These are phyloP conservation scores for Limosa lapponica DNA, from an alignment of 2,797 vertebrate species.

Conservation along the genomic window DNA sequence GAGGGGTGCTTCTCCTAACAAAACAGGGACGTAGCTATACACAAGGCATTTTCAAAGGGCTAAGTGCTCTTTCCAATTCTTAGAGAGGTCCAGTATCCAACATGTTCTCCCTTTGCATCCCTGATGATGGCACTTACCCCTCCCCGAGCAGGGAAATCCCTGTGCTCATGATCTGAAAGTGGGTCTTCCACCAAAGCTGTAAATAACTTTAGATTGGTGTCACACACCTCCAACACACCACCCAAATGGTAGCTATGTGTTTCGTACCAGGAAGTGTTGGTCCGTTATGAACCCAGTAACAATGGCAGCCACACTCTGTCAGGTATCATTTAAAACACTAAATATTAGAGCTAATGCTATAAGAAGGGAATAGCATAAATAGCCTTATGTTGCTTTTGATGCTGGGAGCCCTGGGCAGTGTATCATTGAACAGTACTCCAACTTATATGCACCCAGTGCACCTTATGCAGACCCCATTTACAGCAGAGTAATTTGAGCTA, in stretches of 20 bases:
- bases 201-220: neutral
- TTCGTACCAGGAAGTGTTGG: neutral
- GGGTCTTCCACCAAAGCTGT: neutral
- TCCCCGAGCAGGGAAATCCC: neutral
- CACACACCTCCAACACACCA: neutral
- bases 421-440: neutral
- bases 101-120: neutral
- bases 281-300: neutral
- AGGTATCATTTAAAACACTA: neutral
- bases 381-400: neutral
- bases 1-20: neutral
- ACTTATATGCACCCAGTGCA: too few relatives aligned
- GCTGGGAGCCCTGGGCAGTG: rapidly evolving
- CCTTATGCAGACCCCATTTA: neutral
- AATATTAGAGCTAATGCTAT: neutral
- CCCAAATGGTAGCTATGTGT: neutral
- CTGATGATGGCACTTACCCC: neutral
- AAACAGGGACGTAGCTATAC: neutral
- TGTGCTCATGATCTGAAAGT: neutral
- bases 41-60: neutral
- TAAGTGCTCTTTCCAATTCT: neutral
- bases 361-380: neutral
- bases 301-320: neutral
- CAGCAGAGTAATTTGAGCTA: neutral
- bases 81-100: neutral